These are phyloP conservation scores for Danio choprae DNA, from an alignment of 2,797 vertebrate species.

Conservation along the genomic window DNA sequence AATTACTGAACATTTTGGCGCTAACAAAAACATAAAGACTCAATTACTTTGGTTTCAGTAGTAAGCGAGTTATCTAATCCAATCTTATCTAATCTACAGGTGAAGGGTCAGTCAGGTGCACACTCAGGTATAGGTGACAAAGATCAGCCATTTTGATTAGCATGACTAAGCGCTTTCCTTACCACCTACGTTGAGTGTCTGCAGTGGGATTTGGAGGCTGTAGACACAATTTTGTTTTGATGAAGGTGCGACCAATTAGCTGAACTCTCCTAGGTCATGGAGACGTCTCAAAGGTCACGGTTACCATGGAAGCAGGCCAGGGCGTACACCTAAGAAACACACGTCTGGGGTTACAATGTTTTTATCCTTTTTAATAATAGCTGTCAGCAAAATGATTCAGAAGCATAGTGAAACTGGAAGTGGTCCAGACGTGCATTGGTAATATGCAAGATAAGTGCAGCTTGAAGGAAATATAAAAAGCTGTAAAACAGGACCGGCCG, in stretches of 20 bases:
- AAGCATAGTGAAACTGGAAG: constrained; percentile 10
- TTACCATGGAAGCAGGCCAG: constrained; percentile 23
- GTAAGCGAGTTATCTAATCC: constrained; percentile 26
- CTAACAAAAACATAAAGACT: neutral
- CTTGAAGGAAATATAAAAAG: constrained; percentile 12
- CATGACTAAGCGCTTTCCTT: constrained; percentile 63
- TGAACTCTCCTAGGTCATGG: constrained; percentile 46
- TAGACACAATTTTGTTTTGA: constrained; percentile 56
- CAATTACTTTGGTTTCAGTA: constrained; percentile 13
- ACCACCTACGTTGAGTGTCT: constrained; percentile 28
- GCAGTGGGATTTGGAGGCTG: constrained; percentile 22
- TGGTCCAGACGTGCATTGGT: neutral
- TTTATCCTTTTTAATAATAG: neutral
- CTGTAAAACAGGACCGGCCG: constrained; percentile 17
- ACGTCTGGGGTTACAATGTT: constrained; percentile 15
- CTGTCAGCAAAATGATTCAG: neutral
- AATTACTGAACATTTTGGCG: neutral
- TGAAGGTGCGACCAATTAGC: constrained; percentile 46
- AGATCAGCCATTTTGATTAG: constrained; percentile 67
- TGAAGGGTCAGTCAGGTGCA: constrained; percentile 60
- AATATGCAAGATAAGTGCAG: neutral
- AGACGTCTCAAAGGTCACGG: constrained; percentile 43
- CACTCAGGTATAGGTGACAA: constrained; percentile 56
- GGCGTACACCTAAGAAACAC: constrained; percentile 43
- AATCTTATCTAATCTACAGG: constrained; percentile 45